phyloP scores from a whole-genome alignment of 1,140 invertebrate species.

The Drosophila lini region DNA sequence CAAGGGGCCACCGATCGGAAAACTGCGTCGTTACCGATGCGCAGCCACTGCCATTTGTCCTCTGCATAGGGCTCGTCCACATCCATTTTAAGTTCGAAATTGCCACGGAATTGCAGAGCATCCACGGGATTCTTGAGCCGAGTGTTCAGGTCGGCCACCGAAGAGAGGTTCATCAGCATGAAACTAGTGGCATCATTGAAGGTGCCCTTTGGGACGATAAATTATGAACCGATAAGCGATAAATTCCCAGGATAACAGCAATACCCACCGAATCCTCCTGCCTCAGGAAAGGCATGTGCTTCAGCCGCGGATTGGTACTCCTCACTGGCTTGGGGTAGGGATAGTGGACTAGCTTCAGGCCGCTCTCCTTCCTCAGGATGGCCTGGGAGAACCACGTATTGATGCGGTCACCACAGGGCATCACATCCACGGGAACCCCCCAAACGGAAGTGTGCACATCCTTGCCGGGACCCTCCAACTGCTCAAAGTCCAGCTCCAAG shows the following conservation, averaged over 20 bases:
- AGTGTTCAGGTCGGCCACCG: conserved; percentile 85
- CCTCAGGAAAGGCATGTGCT: conserved; percentile 61
- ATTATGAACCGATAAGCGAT: background rate
- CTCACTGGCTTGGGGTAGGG: conserved; percentile 84
- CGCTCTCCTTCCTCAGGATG: conserved; percentile 85
- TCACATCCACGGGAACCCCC: conserved; percentile 85
- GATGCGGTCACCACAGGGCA: conserved; percentile 87
- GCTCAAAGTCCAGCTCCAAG: conserved; percentile 83
- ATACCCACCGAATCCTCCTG: conserved; percentile 68
- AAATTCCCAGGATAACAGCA: background rate
- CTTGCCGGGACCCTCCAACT: conserved; percentile 63
- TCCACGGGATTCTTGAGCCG: conserved; percentile 83
- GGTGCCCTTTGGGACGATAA: conserved; percentile 78
- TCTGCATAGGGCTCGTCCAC: conserved; percentile 84
- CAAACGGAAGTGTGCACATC: conserved; percentile 85
- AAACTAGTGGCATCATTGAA: conserved; percentile 85
- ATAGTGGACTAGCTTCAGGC: conserved; percentile 87
- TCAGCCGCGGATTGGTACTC: conserved; percentile 45
- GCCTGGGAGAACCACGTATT: conserved; percentile 87
- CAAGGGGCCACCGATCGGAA: conserved; percentile 84
- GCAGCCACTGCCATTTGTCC: conserved; percentile 84
- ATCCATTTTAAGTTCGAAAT: conserved; percentile 85
- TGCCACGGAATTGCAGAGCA: conserved; percentile 86
- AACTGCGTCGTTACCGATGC: conserved; percentile 82
- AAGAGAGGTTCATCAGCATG: conserved; percentile 85